Evolutionary conservation across 2,797 vertebrate species (phyloP).

Genomic region (Falco cherrug): DNA sequence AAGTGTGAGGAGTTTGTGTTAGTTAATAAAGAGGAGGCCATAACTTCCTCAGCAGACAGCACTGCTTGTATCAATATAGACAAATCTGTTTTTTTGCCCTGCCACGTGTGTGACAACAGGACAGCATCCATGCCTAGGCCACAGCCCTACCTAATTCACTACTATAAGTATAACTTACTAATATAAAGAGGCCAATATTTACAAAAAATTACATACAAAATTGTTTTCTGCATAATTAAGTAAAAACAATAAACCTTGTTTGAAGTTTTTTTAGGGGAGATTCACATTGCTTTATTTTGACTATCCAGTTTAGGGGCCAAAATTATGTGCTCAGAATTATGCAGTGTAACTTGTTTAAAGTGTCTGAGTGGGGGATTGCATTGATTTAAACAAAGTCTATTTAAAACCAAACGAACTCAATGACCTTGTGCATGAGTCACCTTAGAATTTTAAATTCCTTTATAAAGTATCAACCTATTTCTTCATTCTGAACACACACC

Average conservation of each 20-base stretch:
- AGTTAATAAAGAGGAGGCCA: neutral
- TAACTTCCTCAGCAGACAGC: too few species aligned
- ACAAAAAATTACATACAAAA: neutral
- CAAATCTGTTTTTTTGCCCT: neutral
- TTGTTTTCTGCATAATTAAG: neutral
- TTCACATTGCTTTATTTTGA: neutral
- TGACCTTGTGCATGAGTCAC: neutral
- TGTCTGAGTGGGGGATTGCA: neutral
- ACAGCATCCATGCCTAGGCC: too few species aligned
- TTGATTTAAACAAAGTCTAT: neutral
- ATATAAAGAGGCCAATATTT: neutral
- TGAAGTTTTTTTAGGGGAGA: neutral
- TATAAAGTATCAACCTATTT: neutral
- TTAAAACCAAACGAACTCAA: neutral
- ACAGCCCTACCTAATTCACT: neutral
- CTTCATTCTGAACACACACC: neutral
- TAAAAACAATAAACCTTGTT: neutral
- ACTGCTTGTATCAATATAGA: neutral
- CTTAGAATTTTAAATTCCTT: neutral
- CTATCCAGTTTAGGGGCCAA: neutral
- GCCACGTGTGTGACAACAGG: accelerated
- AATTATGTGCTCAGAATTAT: neutral
- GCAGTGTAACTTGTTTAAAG: neutral
- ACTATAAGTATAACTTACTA: neutral
- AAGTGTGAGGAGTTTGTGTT: neutral